A percentile compares a stretch with the other conserved stretches of the same genome.
These are phyloP conservation scores for Notolepis coatsorum DNA, from an alignment of 2,797 vertebrate genomes.

Conservation along the genomic window DNA sequence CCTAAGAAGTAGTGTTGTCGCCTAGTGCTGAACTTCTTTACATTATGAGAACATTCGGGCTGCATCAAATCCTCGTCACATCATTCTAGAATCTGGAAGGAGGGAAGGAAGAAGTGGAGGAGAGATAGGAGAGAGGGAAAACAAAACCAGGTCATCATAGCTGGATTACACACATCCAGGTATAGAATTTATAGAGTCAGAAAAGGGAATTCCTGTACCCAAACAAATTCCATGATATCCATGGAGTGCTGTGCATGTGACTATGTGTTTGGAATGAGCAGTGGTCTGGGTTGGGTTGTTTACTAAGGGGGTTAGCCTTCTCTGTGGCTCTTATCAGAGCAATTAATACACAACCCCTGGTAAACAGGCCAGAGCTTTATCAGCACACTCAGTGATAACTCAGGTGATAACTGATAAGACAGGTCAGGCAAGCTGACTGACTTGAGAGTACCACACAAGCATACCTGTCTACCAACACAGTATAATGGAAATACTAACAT, in stretches of 20 bases:
- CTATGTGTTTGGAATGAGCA: slow-evolving; percentile 30
- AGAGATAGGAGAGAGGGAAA: slow-evolving; percentile 1
- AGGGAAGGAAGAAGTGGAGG: no score
- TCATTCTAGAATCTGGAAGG: no score
- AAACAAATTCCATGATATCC: neutral
- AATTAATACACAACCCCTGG: slow-evolving; percentile 54
- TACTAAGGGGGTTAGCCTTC: slow-evolving; percentile 53
- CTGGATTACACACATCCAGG: neutral
- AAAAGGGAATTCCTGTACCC: slow-evolving; percentile 3
- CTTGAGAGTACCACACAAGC: slow-evolving; percentile 6
- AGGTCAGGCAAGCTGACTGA: slow-evolving; percentile 1
- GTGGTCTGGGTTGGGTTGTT: slow-evolving; percentile 49
- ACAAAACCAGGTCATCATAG: neutral
- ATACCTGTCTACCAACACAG: neutral
- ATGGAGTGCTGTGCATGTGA: neutral
- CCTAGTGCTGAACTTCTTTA: no score
- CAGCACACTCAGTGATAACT: slow-evolving; percentile 18
- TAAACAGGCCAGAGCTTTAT: slow-evolving; percentile 44
- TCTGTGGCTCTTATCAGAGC: slow-evolving; percentile 48
- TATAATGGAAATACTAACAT: no score
- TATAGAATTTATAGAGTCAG: neutral
- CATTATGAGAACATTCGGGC: no score
- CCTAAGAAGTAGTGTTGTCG: no score
- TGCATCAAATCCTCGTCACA: no score
- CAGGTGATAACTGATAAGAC: slow-evolving; percentile 36